Evolutionary conservation across 2,797 vertebrate species (phyloP).

Genomic region (Sebastes kiyomatsui): DNA sequence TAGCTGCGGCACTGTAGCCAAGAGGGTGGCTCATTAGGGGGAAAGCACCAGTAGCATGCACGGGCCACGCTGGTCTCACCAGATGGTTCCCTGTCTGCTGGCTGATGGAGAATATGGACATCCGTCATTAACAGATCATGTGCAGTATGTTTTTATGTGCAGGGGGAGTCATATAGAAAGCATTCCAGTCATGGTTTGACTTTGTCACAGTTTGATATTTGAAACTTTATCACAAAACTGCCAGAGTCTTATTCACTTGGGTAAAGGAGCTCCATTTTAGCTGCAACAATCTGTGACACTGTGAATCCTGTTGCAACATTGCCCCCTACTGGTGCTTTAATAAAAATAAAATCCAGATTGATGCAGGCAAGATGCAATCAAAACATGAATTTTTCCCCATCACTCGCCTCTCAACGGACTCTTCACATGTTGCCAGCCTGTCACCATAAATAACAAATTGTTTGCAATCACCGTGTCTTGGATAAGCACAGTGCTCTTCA

Average conservation of each 20-base stretch:
- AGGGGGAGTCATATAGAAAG: not conserved
- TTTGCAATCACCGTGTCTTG: constrained; percentile 38
- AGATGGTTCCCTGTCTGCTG: constrained; percentile 57
- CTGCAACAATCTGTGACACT: not conserved
- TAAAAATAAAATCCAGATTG: not conserved
- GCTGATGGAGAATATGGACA: constrained; percentile 21
- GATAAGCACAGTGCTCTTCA: constrained; percentile 19
- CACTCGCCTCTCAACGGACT: constrained; percentile 6
- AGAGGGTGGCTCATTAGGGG: constrained; percentile 71
- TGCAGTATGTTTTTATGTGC: not conserved
- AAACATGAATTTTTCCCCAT: constrained; percentile 20
- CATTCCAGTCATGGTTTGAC: not conserved
- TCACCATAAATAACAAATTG: constrained; percentile 47
- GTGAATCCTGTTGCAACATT: constrained; percentile 57
- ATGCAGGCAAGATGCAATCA: constrained; percentile 15
- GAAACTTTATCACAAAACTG: constrained; percentile 22
- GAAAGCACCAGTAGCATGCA: constrained; percentile 45
- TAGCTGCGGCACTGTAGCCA: constrained; percentile 56
- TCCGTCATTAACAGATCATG: constrained; percentile 44
- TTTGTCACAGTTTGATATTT: constrained; percentile 38
- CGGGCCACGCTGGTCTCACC: constrained; percentile 40
- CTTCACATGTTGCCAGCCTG: constrained; percentile 25
- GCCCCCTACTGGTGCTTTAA: constrained; percentile 67
- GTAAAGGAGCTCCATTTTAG: constrained; percentile 31
- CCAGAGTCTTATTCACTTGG: constrained; percentile 28